Conservation (phyloP, 2,113 vertebrate genomes). For the Apistogramma diplotaenia region DNA sequence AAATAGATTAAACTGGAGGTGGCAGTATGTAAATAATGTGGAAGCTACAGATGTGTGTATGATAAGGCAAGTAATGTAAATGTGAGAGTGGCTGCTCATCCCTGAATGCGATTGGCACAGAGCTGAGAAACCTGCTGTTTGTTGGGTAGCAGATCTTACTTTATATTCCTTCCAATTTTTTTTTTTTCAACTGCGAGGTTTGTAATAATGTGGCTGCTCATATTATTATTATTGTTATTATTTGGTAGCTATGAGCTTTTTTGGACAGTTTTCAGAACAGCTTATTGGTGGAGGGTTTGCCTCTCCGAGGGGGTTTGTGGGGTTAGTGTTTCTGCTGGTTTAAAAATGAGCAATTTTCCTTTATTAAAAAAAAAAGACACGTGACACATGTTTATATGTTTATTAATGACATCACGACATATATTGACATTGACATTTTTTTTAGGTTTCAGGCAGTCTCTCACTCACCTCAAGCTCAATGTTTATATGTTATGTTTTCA, state of each 20-base stretch:
- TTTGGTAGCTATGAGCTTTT: conserved; percentile 24
- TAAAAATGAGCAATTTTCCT: not conserved
- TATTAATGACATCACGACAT: too few relatives aligned
- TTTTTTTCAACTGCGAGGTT: conserved; percentile 18
- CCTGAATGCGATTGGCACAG: conserved; percentile 2
- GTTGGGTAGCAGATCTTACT: not conserved
- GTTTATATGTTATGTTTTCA: not conserved
- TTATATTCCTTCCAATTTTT: conserved; percentile 17
- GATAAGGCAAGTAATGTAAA: not conserved
- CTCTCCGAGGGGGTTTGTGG: not conserved
- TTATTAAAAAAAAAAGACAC: not conserved
- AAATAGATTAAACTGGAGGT: conserved; percentile 19
- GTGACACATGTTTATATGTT: not conserved
- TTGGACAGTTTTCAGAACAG: conserved; percentile 25
- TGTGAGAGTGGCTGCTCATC: not conserved
- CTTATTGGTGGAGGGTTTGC: conserved; percentile 12
- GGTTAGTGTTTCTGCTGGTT: conserved; percentile 9
- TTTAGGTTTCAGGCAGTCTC: not conserved
- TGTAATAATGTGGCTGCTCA: conserved; percentile 1
- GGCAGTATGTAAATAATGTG: not conserved
- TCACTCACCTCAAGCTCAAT: not conserved
- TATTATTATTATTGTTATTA: not conserved
- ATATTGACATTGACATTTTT: too few relatives aligned
- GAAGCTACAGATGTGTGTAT: not conserved
- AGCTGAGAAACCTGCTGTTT: conserved; percentile 5